Evolutionary conservation across 1,140 invertebrate species (phyloP), one percentile per base, ranked within the genome.

Genomic region (Hylaeus volcanicus): DNA sequence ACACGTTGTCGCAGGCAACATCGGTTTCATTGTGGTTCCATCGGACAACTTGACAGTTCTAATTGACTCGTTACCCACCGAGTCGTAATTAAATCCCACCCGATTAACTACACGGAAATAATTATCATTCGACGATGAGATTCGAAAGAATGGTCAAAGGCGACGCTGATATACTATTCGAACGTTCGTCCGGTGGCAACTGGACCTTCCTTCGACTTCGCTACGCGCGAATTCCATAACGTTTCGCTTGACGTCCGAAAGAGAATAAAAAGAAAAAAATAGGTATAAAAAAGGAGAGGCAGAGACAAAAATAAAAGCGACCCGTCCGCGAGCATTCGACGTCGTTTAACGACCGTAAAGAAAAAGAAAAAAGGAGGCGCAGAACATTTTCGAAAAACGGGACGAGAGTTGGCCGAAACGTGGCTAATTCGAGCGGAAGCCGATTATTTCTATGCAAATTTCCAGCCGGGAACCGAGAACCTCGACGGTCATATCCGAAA

Each of bases 311-410:
- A 26, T 9, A 9, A 66, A 41, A 12, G 63, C 63, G 8, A 37
- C 5, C 9, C 60, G 15, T 1, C 9, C 45, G 11, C 1, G 45
- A 68, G 43, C 26, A 51, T 51, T 68, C 45, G 65, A 37, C 48
- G 45, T 8, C 65, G 45, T n/a, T 14, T 37, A 68, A 68, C 37
- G 63, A 78, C 45, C 51, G 43, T 39, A 14, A 70, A 69, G 43
- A 68, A 41, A n/a, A 45, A 58, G 4, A 48, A 80, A 80, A 55
- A n/a, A 60, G 43, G n/a, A 11, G 26, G 12, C 3, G 15, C 1
- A 39, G 5, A 48, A 72, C 66, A 73, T 72, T 63, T 71, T 37
- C 26, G 58, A 75, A 48, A 56, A 39, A 48, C 5, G 1, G 45
- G 5, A 6, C 48, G 3, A 14, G 26, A 8, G 48, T 6, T 3